Evolutionary conservation across 2,888 invertebrate species (phyloP).

Genomic region (Plemyria rubiginata): DNA sequence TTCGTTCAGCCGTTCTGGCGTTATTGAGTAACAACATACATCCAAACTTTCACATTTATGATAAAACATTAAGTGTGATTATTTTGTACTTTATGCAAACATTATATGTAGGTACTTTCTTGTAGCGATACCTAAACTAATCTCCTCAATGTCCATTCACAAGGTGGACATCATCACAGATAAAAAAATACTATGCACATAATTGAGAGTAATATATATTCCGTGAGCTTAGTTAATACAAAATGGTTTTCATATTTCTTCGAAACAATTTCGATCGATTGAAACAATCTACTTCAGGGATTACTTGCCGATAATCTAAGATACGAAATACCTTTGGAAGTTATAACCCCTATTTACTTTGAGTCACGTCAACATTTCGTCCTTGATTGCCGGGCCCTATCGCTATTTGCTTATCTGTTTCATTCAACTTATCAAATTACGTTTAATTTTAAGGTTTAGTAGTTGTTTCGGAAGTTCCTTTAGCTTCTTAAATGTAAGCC

Average conservation of each 20-base stretch:
- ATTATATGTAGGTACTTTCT: too few species aligned
- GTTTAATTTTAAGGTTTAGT: background rate
- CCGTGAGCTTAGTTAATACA: background rate
- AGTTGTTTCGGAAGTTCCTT: background rate
- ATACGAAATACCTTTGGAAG: conserved; percentile 19
- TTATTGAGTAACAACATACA: too few species aligned
- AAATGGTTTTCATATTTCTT: background rate
- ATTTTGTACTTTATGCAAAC: too few species aligned
- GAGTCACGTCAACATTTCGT: conserved; percentile 28
- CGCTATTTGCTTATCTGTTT: conserved; percentile 27
- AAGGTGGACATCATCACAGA: too few species aligned
- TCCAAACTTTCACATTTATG: too few species aligned
- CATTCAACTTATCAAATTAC: conserved; percentile 20
- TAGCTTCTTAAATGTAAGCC: too few species aligned
- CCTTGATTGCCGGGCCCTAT: conserved; percentile 11
- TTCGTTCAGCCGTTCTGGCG: too few species aligned
- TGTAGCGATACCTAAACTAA: background rate
- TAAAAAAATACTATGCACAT: too few species aligned
- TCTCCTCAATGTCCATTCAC: background rate
- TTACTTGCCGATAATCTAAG: conserved; percentile 24
- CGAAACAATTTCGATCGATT: too few species aligned
- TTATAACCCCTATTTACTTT: conserved; percentile 26
- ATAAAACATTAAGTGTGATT: too few species aligned
- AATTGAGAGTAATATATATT: too few species aligned
- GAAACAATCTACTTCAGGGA: conserved; percentile 21